Conservation (phyloP, 2,888 invertebrate genomes). For the Dusona sp. region DNA sequence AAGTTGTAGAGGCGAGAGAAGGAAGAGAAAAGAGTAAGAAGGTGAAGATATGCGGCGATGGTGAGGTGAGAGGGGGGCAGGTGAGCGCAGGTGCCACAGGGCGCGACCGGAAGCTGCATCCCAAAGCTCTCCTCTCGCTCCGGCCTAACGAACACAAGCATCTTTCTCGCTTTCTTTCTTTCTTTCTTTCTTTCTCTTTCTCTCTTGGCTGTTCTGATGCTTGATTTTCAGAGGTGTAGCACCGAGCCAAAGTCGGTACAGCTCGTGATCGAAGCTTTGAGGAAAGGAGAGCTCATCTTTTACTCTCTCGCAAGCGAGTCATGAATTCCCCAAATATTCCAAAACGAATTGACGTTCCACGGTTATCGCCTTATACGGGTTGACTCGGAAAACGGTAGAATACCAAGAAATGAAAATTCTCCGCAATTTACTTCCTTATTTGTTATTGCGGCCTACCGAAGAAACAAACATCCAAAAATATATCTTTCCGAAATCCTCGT, state of each 20-base stretch:
- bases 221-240: conserved; percentile 26
- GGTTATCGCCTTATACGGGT: conserved; percentile 18
- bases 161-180: conserved; percentile 26
- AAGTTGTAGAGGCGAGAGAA: conserved; percentile 22
- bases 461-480: neutral
- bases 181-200: conserved; percentile 30
- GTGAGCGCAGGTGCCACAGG: conserved; percentile 82
- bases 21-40: conserved; percentile 57
- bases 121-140: conserved; percentile 70
- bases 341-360: conserved; percentile 37
- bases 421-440: neutral
- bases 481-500: neutral
- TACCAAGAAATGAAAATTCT: neutral
- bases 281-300: conserved; percentile 54
- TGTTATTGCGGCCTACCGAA: neutral
- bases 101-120: conserved; percentile 81
- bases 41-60: conserved; percentile 41
- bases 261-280: conserved; percentile 32
- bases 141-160: conserved; percentile 68
- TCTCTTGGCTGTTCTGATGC: conserved; percentile 53
- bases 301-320: conserved; percentile 31
- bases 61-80: conserved; percentile 73
- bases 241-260: conserved; percentile 8
- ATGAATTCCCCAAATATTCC: conserved; percentile 59
- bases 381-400: neutral